phyloP scores from a whole-genome alignment of 2,888 invertebrate species.

The Lamellibrachia satsuma region DNA sequence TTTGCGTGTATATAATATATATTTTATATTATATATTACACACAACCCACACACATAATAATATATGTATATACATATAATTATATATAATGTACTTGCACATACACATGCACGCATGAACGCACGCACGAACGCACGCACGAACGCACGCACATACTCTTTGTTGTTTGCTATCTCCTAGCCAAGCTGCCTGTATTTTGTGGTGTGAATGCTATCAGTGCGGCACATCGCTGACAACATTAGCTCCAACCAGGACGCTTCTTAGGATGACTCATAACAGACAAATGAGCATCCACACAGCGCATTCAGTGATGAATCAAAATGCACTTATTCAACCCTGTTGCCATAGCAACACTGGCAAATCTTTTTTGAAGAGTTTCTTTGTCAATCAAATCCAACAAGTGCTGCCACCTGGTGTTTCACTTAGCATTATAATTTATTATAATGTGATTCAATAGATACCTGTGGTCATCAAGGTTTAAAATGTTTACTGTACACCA shows the following conservation, averaged over 20 bases:
- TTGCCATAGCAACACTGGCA: background rate
- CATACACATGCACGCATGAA: no score
- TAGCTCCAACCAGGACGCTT: background rate
- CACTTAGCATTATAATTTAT: background rate
- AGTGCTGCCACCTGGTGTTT: background rate
- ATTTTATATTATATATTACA: no score
- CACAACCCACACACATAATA: no score
- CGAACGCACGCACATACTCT: background rate
- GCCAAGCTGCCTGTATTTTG: background rate
- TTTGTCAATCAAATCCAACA: background rate
- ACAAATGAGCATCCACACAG: background rate
- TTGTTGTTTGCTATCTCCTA: background rate
- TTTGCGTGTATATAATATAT: no score
- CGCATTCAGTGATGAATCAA: background rate
- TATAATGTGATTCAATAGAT: no score
- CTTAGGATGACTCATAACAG: background rate
- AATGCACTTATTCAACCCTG: background rate
- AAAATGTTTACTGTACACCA: no score
- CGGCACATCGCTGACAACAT: background rate
- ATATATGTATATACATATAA: no score
- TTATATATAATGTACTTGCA: no score
- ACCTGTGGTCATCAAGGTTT: no score
- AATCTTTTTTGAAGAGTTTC: background rate
- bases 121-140: background rate
- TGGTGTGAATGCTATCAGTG: background rate